Conservation (phyloP, 2,888 invertebrate species). For the Molorchus minor region DNA sequence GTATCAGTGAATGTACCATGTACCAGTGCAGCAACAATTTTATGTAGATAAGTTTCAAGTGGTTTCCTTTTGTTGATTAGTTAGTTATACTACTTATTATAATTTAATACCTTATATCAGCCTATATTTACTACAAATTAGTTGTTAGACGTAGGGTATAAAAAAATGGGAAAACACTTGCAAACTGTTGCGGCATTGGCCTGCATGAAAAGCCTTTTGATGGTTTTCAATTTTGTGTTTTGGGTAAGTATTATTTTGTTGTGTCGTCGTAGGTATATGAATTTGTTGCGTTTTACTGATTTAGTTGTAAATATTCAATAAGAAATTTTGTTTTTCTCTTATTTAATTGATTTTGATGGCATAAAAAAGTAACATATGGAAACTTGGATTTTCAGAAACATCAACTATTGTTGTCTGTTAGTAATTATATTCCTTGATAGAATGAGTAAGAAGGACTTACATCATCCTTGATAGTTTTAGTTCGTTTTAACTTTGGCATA, state of each 20-base stretch:
- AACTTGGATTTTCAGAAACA: too few relatives aligned
- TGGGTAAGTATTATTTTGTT: constrained; percentile 79
- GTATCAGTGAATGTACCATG: constrained; percentile 12
- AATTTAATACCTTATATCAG: too few relatives aligned
- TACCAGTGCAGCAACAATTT: too few relatives aligned
- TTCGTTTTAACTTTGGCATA: too few relatives aligned
- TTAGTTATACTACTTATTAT: too few relatives aligned
- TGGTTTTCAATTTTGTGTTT: constrained; percentile 82
- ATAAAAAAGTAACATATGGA: constrained; percentile 21
- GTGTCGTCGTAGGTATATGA: not conserved
- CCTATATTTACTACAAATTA: too few relatives aligned
- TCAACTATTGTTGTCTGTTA: too few relatives aligned
- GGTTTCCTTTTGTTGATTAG: constrained; percentile 15
- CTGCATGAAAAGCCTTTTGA: constrained; percentile 80
- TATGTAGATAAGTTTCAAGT: constrained; percentile 13
- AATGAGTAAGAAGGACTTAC: too few relatives aligned
- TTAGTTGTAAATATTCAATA: constrained; percentile 2
- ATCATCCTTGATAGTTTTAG: too few relatives aligned
- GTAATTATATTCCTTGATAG: too few relatives aligned
- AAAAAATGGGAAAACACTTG: constrained; percentile 74
- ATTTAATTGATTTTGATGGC: too few relatives aligned
- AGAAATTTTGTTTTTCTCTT: too few relatives aligned
- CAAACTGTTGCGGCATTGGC: constrained; percentile 79
- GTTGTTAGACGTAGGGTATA: not conserved
- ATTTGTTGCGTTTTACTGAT: not conserved